These are phyloP conservation scores for Calycopis cecrops DNA, from an alignment of 1,140 invertebrate species.

Conservation along the genomic window DNA sequence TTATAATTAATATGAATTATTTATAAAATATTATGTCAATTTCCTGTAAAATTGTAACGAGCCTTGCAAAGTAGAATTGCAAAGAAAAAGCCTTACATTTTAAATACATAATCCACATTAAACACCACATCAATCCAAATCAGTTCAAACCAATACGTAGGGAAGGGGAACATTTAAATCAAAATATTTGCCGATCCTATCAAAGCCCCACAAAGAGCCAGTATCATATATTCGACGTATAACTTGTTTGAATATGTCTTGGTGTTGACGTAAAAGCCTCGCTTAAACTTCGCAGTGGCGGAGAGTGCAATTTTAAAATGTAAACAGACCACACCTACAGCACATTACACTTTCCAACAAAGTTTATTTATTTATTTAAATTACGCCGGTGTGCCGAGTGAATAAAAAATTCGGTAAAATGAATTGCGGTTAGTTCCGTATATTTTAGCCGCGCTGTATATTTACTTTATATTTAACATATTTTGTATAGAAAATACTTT, in stretches of 20 bases:
- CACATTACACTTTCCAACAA: conserved; percentile 16
- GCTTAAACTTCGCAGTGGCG: conserved; percentile 15
- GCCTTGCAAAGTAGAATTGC: too few species aligned
- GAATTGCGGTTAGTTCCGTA: conserved; percentile 8
- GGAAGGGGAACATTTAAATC: background rate
- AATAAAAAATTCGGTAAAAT: conserved; percentile 11
- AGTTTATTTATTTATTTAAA: conserved; percentile 19
- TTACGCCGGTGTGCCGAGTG: conserved; percentile 12
- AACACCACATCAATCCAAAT: too few species aligned
- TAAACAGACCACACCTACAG: conserved; percentile 19
- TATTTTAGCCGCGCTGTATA: conserved; percentile 3
- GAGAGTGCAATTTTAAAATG: conserved; percentile 20
- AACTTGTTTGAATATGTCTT: conserved; percentile 19
- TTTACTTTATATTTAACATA: too few species aligned
- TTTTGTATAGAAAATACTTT: too few species aligned
- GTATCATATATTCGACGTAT: conserved; percentile 18
- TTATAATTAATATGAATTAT: too few species aligned
- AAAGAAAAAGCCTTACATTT: too few species aligned
- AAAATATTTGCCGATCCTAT: conserved; percentile 12
- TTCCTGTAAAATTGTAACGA: too few species aligned
- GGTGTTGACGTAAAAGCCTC: conserved; percentile 19
- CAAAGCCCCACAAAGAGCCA: conserved; percentile 15
- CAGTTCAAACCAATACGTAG: too few species aligned
- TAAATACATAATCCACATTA: too few species aligned
- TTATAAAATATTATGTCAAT: too few species aligned